Conservation (phyloP, 2,113 vertebrate genomes). For the Carettochelys insculpta region DNA sequence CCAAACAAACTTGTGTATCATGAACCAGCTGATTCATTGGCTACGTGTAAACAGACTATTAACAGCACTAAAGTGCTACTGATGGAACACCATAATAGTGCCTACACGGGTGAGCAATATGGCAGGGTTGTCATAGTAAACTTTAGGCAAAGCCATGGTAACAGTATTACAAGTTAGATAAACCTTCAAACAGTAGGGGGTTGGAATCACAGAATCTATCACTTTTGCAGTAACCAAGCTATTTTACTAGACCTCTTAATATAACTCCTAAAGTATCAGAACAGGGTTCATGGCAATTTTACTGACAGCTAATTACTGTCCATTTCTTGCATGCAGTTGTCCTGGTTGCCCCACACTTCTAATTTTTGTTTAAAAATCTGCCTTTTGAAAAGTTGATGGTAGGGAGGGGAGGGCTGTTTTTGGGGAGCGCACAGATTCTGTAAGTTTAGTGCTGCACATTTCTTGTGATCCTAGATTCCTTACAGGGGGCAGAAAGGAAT, state of each 20-base stretch:
- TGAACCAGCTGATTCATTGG: neutral
- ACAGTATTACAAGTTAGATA: neutral
- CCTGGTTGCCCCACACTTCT: neutral
- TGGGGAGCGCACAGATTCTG: too few relatives aligned
- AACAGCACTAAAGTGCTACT: neutral
- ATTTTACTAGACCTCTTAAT: fast-evolving
- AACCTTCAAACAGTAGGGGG: neutral
- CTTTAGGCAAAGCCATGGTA: neutral
- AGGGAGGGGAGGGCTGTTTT: too few relatives aligned
- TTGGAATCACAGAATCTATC: neutral
- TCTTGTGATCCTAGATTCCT: too few relatives aligned
- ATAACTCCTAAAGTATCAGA: fast-evolving
- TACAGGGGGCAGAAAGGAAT: too few relatives aligned
- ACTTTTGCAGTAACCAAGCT: neutral
- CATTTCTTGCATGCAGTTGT: neutral
- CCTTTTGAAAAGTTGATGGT: neutral
- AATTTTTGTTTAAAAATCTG: neutral
- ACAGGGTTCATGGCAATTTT: neutral
- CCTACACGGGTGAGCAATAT: neutral
- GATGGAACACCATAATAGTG: neutral
- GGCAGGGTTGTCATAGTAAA: neutral
- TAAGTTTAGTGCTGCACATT: too few relatives aligned
- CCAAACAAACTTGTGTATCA: neutral
- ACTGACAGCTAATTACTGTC: neutral
- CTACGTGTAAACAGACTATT: neutral